Conservation (phyloP, 1,140 invertebrate genomes). For the Hylaeus volcanicus region DNA sequence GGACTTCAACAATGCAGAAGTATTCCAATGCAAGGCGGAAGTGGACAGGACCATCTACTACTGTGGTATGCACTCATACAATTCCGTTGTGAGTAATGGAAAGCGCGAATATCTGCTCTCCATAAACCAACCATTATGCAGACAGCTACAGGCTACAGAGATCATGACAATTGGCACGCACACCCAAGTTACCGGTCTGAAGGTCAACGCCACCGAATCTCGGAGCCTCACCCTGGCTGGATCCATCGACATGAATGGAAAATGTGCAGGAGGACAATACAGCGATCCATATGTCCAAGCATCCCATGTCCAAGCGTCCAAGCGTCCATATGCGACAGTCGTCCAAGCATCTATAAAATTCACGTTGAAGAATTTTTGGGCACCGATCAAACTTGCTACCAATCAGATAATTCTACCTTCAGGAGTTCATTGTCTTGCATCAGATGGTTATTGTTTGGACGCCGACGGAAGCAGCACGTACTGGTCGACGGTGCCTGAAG, state of each 20-base stretch:
- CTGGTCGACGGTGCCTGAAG: constrained; percentile 22
- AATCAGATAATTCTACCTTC: constrained; percentile 30
- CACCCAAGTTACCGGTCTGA: neutral
- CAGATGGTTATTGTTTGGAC: constrained; percentile 32
- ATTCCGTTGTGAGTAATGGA: constrained; percentile 31
- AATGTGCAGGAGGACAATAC: constrained; percentile 39
- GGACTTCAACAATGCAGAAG: constrained; percentile 27
- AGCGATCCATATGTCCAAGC: constrained; percentile 41
- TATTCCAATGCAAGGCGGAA: constrained; percentile 57
- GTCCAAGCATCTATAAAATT: constrained; percentile 27
- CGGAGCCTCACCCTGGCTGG: constrained; percentile 24
- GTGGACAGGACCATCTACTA: constrained; percentile 48
- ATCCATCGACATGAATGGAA: neutral
- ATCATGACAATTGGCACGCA: neutral
- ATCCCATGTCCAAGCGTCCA: no score
- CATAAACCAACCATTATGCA: neutral
- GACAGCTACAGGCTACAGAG: constrained; percentile 9
- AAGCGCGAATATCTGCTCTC: constrained; percentile 15
- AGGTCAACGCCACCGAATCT: constrained; percentile 29
- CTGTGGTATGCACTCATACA: constrained; percentile 58
- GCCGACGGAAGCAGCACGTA: constrained; percentile 14
- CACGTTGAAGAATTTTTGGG: neutral
- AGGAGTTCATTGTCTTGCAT: constrained; percentile 20
- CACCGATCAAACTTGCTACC: neutral
- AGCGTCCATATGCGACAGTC: constrained; percentile 36